Conservation (phyloP, 2,888 invertebrate species). For the Drosophila mimetica region DNA sequence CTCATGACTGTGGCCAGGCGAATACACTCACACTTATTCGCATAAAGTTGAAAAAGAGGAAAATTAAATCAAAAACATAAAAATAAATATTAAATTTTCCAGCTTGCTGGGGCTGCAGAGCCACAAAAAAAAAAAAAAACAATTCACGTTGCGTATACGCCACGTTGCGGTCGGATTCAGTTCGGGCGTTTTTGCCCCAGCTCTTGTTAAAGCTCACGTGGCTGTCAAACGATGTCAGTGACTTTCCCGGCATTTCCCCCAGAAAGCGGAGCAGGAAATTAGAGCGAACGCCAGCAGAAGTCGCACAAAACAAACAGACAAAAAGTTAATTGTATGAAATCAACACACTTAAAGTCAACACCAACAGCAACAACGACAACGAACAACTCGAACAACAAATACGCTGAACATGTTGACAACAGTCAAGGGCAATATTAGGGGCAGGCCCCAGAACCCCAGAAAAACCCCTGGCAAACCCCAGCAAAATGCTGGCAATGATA, state of each 20-base stretch:
- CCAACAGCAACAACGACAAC: slow-evolving; percentile 45
- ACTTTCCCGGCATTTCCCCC: slow-evolving; percentile 21
- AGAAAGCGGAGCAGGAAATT: slow-evolving; percentile 53
- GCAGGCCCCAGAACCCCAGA: slow-evolving; percentile 29
- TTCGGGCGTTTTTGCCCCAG: slow-evolving; percentile 14
- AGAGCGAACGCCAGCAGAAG: slow-evolving; percentile 49
- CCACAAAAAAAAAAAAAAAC: slow-evolving; percentile 5
- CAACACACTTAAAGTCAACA: slow-evolving; percentile 79
- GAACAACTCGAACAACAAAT: slow-evolving; percentile 52
- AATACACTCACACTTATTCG: neutral
- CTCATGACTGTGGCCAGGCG: slow-evolving; percentile 19
- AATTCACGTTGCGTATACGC: slow-evolving; percentile 37
- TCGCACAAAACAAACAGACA: slow-evolving; percentile 71
- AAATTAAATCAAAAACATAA: slow-evolving; percentile 47
- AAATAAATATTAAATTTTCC: slow-evolving; percentile 50
- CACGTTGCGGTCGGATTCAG: slow-evolving; percentile 26
- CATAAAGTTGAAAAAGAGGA: slow-evolving; percentile 4
- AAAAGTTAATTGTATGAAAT: slow-evolving; percentile 80
- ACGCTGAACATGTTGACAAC: slow-evolving; percentile 55
- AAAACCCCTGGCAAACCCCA: slow-evolving; percentile 12
- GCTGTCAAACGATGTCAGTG: slow-evolving; percentile 50
- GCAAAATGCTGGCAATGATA: slow-evolving; percentile 44
- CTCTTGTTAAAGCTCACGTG: slow-evolving; percentile 44
- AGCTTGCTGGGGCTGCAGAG: slow-evolving; percentile 15
- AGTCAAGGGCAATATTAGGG: slow-evolving; percentile 53